Evolutionary conservation across 2,888 invertebrate species (phyloP), one percentile per base, ranked within the genome.

Genomic region (Trachelus troglodyta): DNA sequence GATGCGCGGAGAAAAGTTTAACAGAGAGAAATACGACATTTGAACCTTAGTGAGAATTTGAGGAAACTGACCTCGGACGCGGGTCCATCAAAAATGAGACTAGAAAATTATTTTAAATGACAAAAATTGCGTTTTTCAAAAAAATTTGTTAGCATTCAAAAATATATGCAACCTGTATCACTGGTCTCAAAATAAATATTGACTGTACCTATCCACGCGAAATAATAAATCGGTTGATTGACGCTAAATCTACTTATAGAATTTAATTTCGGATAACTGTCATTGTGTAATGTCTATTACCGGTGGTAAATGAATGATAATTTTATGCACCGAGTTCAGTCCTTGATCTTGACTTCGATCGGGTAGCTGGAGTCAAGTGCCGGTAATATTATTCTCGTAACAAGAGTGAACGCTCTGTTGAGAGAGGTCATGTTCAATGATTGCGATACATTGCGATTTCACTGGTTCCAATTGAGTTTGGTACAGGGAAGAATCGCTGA

Each of bases 251-350:
- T 15, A 56, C 40, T 56, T 23, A 23, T 23, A 23, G 40, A 56
- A 56, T 56, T 56, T 15, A 56, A 56, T 6, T 23, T 15, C 9
- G 23, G 23, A 56, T 56, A 56, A 56, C 40, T 75, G 77, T 73
- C 69, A 80, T 76, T 77, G 82, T 81, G 82, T 79, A 76, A 80
- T 80, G 79, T 82, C 71, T 15, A 34, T 71, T 71, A 15, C 71
- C 31, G 31, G 71, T 31, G 9, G 15, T 71, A 71, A 71, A 71
- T 15, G 31, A 71, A 71, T 71, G 71, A 71, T 71, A 71, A 71
- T 31, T 6, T 71, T 71, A 30, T 30, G 31, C 71, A 71, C 34
- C 71, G 71, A 6, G 31, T 71, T 71, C 30, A 15, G 31, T 71
- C 71, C 71, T 71, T 71, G 71, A 71, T 71, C 71, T 71, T 71